These are phyloP conservation scores for Climacteris rufus DNA, from an alignment of 2,113 vertebrate species.

Conservation along the genomic window DNA sequence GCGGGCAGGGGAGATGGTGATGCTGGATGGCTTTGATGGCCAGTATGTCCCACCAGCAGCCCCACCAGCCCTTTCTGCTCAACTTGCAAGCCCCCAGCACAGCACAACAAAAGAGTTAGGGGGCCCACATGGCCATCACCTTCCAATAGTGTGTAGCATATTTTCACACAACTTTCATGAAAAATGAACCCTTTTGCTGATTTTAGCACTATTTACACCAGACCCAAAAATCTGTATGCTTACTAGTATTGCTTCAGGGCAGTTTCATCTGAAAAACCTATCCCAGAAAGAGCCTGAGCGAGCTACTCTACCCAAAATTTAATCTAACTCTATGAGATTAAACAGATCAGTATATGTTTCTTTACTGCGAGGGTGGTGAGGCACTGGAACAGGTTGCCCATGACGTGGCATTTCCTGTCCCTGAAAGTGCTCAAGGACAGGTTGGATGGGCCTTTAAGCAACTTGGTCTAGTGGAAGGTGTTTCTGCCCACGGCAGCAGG, in stretches of 20 bases:
- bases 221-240: background rate
- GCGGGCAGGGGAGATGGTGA: rapidly evolving
- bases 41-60: background rate
- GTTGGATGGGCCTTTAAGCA: background rate
- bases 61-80: background rate
- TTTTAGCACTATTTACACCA: background rate
- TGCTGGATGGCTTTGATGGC: background rate
- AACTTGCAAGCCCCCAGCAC: background rate
- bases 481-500: background rate
- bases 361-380: background rate
- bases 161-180: background rate
- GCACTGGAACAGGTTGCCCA: background rate
- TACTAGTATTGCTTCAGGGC: background rate
- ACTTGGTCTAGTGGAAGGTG: background rate
- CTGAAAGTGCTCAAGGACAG: background rate
- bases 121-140: rapidly evolving
- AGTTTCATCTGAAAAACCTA: background rate
- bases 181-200: background rate
- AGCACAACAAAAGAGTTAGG: rapidly evolving
- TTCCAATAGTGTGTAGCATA: rapidly evolving
- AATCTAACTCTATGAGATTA: background rate
- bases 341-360: background rate
- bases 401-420: background rate
- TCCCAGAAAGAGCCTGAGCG: background rate
- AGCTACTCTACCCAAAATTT: background rate